Evolutionary conservation across 37 sponge, comb jelly and placozoan genomes (phyloP), one percentile per base, ranked within the genome.

Genomic region (Lycopodina hypogea): DNA sequence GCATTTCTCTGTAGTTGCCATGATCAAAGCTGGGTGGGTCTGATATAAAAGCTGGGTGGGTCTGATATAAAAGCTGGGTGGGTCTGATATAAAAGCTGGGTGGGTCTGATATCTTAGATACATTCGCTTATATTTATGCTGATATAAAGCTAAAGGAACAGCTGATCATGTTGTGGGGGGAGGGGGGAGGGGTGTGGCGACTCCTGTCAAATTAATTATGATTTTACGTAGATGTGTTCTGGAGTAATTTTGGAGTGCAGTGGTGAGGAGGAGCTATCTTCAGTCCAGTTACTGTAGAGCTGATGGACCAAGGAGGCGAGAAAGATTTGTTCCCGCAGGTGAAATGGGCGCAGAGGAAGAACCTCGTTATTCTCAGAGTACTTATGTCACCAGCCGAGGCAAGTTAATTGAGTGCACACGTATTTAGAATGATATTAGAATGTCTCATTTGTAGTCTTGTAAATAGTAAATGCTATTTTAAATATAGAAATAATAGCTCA

Each of bases 271-370:
- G n/a, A n/a, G n/a, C n/a, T n/a, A n/a, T n/a, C n/a, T n/a, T n/a
- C n/a, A n/a, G n/a, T n/a, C n/a, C n/a, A n/a, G n/a, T n/a, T n/a
- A n/a, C n/a, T n/a, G n/a, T n/a, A n/a, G n/a, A n/a, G n/a, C n/a
- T n/a, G n/a, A n/a, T n/a, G n/a, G n/a, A n/a, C n/a, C n/a, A 32
- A 30, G 72, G 42, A 26, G n/a, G 23, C 23, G 61, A 69, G 34
- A 11, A 58, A 2, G 37, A 17, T 7, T 53, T 92, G 8, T 52
- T 42, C 19, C 93, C 93, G 1, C 72, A 69, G 1, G 93, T 92
- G 61, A 71, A 87, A 18, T 92, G 93, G 93, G 81, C 89, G 8
- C 93, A 92, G 56, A 69, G 93, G 35, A 81, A 87, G 62, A 39
- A 77, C 38, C 52, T 92, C 39, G 19, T 92, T 34, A 56, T 84